A percentile compares a stretch with the other conserved stretches of the same genome.
Conservation (phyloP, 2,113 vertebrate species). For the Saguinus imperator region DNA sequence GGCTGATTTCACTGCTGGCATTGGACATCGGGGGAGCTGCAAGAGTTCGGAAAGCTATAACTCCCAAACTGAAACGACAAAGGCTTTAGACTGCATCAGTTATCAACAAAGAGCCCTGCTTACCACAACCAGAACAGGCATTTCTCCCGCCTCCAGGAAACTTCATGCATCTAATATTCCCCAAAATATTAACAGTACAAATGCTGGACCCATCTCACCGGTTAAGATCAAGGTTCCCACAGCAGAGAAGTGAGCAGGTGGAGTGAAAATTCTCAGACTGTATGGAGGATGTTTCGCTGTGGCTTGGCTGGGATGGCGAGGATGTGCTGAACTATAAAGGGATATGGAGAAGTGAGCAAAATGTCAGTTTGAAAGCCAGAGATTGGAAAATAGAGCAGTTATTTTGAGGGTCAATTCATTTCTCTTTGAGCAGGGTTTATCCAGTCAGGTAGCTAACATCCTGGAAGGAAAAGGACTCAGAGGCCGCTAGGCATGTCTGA, state of each 20-base stretch:
- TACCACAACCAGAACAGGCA: neutral
- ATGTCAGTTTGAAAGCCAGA: neutral
- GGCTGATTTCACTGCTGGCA: neutral
- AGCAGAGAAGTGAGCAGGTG: neutral
- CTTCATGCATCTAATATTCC: neutral
- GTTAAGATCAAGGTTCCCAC: neutral
- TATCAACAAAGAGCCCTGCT: neutral
- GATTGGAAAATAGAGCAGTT: neutral
- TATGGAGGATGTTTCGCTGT: neutral
- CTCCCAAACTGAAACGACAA: neutral
- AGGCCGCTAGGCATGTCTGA: neutral
- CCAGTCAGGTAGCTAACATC: neutral
- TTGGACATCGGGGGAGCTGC: neutral
- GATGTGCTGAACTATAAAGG: neutral
- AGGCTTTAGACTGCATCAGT: neutral
- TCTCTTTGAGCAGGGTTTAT: neutral
- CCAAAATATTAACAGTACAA: neutral
- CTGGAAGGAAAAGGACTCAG: neutral
- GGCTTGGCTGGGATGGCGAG: neutral
- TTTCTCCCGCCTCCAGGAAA: constrained; percentile 39
- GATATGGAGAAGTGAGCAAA: neutral
- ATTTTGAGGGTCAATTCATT: neutral
- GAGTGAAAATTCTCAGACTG: neutral
- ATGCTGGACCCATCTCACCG: neutral
- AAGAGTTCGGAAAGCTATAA: neutral